Evolutionary conservation across 1,140 invertebrate genomes (phyloP), one percentile per base, ranked within the genome.

Genomic region (Caenorhabditis tropicalis): DNA sequence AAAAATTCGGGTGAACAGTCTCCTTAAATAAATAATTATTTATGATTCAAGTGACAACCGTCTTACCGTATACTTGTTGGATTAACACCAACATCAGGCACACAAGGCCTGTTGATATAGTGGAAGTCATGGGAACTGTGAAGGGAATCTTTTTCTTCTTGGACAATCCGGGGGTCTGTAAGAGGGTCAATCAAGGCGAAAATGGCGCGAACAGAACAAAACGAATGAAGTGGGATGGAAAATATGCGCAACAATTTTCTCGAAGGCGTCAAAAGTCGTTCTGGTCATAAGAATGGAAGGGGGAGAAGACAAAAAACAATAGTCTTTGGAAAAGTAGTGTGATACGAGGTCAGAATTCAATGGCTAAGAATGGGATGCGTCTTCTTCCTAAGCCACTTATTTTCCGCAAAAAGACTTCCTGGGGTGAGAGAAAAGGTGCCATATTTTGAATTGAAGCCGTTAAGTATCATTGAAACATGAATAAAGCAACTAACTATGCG

Each of bases 1-100:
- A 84, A 84, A 33, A 80, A 84, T 58, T 84, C 70, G 15, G 58
- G 83, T 15, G 49, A 51, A 60, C 83, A 84, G 12, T 84, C 82
- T 33, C 60, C 82, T 51, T 24, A 6, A 74, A 70, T 27, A 43
- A 46, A 43, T 43, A 43, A 4, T 24, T 21, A 74, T 1, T 31
- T 46, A 2, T 21, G 6, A 0, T 27, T 10, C 39, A 43, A 43
- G 1, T 0, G 36, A 43, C 9, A 74, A 10, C 1, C 10, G 5
- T 19, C 65, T 10, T 74, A 74, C 65, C 65, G 65, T 74, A 74
- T 43, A 74, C 65, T 7, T 74, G 65, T 74, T 74, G 65, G 36
- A 65, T 65, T 36, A 74, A 43, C 36, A 74, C 65, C 65, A 43
- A 74, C 65, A 19, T n/a, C 65, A 74, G 65, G 65, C 65, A 74